Conservation (phyloP, 1,140 invertebrate genomes). For the Conopomorpha cramerella region DNA sequence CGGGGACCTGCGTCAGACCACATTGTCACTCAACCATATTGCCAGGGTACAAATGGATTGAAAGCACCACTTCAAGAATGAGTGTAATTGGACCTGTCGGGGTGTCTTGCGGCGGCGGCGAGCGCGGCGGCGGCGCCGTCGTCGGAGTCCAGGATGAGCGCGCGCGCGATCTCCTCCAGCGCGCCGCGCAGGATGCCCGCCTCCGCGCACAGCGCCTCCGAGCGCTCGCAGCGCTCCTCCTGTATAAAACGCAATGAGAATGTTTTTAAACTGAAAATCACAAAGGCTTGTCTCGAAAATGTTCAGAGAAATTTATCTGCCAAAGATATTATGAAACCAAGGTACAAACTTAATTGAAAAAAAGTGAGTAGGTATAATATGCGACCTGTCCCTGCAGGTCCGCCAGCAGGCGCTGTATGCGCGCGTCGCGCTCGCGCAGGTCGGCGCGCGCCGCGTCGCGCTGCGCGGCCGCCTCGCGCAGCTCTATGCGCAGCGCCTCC, state of each 20-base stretch:
- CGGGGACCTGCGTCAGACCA: slow-evolving; percentile 67
- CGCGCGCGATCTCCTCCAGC: slow-evolving; percentile 84
- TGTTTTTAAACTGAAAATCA: too few relatives aligned
- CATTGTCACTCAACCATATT: too few relatives aligned
- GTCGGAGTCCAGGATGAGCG: slow-evolving; percentile 86
- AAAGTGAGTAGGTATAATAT: too few relatives aligned
- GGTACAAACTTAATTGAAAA: too few relatives aligned
- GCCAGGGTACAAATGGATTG: too few relatives aligned
- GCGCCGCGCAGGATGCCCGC: slow-evolving; percentile 80
- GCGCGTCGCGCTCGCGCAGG: slow-evolving; percentile 60
- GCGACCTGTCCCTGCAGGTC: slow-evolving; percentile 69
- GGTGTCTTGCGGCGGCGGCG: too few relatives aligned
- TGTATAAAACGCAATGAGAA: too few relatives aligned
- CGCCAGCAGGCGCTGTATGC: slow-evolving; percentile 74
- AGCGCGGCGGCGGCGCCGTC: slow-evolving; percentile 65
- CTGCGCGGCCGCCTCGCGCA: slow-evolving; percentile 66
- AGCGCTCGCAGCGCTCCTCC: slow-evolving; percentile 75
- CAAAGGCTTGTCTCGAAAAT: too few relatives aligned
- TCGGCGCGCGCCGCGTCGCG: slow-evolving; percentile 68
- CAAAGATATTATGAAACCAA: too few relatives aligned
- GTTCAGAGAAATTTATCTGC: too few relatives aligned
- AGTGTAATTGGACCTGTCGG: too few relatives aligned
- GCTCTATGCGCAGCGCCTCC: slow-evolving; percentile 62
- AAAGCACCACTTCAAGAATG: too few relatives aligned
- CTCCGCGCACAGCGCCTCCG: slow-evolving; percentile 67